Base-by-base conservation (phyloP, 35 echinoderm and acorn worm genomes). In the Chiridota heheva region DNA sequence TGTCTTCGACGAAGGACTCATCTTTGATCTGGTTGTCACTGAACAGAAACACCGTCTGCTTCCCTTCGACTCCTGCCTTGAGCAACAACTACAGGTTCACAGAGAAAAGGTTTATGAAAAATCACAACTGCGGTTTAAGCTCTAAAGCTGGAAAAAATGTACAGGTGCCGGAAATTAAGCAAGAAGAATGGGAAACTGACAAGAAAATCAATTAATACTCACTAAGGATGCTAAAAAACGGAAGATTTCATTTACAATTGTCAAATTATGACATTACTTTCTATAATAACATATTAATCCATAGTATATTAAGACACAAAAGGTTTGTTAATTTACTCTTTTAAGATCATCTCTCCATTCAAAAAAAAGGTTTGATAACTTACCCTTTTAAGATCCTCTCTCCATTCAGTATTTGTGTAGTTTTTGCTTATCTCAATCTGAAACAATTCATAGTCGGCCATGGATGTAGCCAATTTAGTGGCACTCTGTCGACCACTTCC, bases 381-480 rank as follows among this genome's bases (percentile, higher is more conserved):
- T 88, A 98, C 95, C 80, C 70, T 92, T 41, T 88, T 98, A 20
- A 92, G 47, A 60, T 91, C 89, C 43, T 97, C 94, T 75, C 94
- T 97, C 94, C 93, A 97, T 84, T 91, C 94, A 80, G 81, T 97
- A 20, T 72, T 78, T 22, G 94, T 97, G 67, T 97, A 97, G 45
- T 97, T 97, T 73, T 91, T 97, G 24, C 88, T 97, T 20, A 97
- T 97, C 62, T 97, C 94, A 59, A 97, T 97, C 76, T 88, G 83
- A 40, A 97, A 97, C 16, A 97, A 78, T n/a, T 97, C 94, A 77
- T 91, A 97, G 77, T 97, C 94, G 25, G 94, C 89, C 94, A 97
- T 97, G 44, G 80, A 97, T 7, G 94, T 82, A 10, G 94, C 79
- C 6, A 97, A 81, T 51, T 97, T 97, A 56, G 94, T 84, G 7